Evolutionary conservation across 1,140 invertebrate species (phyloP).

Genomic region (Bombyx mori): DNA sequence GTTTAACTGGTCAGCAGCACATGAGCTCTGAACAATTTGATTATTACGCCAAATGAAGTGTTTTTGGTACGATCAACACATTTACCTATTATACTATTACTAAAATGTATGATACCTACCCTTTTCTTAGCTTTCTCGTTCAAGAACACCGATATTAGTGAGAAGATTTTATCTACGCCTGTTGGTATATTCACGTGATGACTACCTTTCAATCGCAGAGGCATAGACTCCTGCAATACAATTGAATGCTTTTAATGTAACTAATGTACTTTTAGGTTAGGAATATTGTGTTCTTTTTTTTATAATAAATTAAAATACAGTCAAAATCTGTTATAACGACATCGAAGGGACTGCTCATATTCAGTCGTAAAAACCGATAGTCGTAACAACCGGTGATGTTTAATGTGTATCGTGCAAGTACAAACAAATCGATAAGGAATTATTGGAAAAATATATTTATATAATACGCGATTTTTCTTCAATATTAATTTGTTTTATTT

Average conservation of each 20-base stretch:
- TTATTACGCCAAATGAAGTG: background rate
- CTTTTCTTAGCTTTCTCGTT: constrained; percentile 51
- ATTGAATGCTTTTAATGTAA: background rate
- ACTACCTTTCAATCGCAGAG: constrained; percentile 55
- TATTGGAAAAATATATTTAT: no score
- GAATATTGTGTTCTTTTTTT: no score
- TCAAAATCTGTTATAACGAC: no score
- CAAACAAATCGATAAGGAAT: no score
- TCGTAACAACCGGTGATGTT: no score
- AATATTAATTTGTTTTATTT: no score
- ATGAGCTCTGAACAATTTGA: background rate
- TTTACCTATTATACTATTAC: background rate
- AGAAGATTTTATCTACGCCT: constrained; percentile 50
- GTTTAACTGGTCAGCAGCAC: background rate
- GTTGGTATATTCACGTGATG: constrained; percentile 55
- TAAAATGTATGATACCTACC: constrained; percentile 24
- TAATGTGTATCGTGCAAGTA: no score
- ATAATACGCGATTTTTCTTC: no score
- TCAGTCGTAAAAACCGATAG: no score
- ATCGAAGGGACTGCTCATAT: no score
- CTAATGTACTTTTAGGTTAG: background rate
- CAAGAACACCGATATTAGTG: constrained; percentile 40
- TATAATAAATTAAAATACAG: no score
- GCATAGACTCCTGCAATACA: constrained; percentile 52
- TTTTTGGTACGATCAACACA: background rate